Base-by-base conservation (phyloP, 2,888 invertebrate species). In the Euzophera pinguis region DNA sequence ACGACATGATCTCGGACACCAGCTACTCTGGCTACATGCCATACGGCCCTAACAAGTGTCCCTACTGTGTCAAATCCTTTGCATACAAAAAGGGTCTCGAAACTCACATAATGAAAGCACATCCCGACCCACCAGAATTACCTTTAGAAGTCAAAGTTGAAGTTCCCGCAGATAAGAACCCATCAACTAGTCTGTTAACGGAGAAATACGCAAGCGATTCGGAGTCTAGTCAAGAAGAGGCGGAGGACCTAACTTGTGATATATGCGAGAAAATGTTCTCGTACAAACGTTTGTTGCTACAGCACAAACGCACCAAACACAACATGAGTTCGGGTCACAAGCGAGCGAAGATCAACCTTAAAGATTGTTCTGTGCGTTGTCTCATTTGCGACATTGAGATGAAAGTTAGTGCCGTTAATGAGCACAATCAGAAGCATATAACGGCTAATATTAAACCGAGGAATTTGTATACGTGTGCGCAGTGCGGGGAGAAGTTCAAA, bases 191-290 rank as follows among this genome's bases (percentile, higher is more conserved):
- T 42, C 54, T 76, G 3, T 58, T 77, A 7, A 70, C 71, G n/a
- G 78, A 75, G 62, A 60, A 66, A 0, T 63, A 70, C 37, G 61
- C 61, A 8, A 73, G 73, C 1, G 86, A 88, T 17, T 76, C 79
- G 0, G 86, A 85, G 48, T 85, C 87, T 61, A 87, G 86, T 69
- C 77, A 73, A 53, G 86, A 80, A n/a, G 88, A 85, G 27, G 76
- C 69, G 0, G 83, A 84, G 3, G 86, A 84, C 58, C 81, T 84
- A 52, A 89, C 89, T 0, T 91, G 90, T 56, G 88, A 90, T 52
- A 84, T 90, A 49, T 91, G 91, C 60, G 90, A 90, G 63, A 90
- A 90, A 59, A 75, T 78, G 58, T 91, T 90, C 70, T 87, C 89
- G 0, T 90, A 89, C 65, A 82, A 78, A 52, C 78, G 85, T 1